Percentiles rank a stretch among this genome's conserved stretches.
These are phyloP conservation scores for Tupaia tana DNA, from an alignment of 2,113 vertebrate genomes.

Conservation along the genomic window DNA sequence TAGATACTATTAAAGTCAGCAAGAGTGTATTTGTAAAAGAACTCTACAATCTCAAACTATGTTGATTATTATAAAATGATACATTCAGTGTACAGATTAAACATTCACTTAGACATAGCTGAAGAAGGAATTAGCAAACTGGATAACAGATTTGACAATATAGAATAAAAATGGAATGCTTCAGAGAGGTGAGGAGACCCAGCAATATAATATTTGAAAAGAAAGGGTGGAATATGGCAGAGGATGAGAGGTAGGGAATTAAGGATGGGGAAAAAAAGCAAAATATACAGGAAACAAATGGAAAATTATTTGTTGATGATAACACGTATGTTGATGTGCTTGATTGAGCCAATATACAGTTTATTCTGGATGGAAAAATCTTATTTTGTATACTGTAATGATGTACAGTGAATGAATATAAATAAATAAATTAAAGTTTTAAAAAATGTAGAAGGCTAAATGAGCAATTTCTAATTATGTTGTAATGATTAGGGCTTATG, in stretches of 20 bases:
- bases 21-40: neutral
- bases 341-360: too few relatives aligned
- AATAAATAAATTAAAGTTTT: neutral
- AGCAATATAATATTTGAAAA: neutral
- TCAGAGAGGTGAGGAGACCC: neutral
- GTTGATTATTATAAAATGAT: neutral
- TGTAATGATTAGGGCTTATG: neutral
- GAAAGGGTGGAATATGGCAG: neutral
- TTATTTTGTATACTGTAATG: too few relatives aligned
- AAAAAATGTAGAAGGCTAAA: neutral
- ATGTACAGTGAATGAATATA: too few relatives aligned
- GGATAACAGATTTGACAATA: neutral
- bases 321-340: too few relatives aligned
- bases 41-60: neutral
- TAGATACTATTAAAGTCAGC: neutral
- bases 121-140: constrained; percentile 52
- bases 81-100: neutral
- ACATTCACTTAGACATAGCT: constrained; percentile 36
- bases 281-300: too few relatives aligned
- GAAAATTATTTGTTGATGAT: too few relatives aligned
- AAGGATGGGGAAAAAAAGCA: too few relatives aligned
- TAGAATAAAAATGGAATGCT: neutral
- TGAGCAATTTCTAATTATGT: neutral
- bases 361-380: too few relatives aligned
- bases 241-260: too few relatives aligned